phyloP scores from a whole-genome alignment of 2,888 invertebrate genomes.

The Pammene aurita region DNA sequence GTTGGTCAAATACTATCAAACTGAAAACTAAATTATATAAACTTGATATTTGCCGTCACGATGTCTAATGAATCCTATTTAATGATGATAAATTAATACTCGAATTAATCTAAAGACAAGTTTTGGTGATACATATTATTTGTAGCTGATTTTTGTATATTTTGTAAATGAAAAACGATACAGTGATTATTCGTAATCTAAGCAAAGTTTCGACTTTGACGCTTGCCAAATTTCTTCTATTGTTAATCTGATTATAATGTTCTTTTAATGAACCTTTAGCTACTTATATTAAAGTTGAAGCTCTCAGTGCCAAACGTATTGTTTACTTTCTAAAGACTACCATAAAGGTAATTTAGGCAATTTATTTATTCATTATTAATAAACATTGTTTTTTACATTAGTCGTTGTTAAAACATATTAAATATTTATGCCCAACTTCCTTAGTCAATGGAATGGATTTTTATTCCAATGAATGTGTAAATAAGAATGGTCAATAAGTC shows the following conservation, averaged over 20 bases:
- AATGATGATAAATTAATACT: too few species aligned
- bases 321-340: too few species aligned
- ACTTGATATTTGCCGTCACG: too few species aligned
- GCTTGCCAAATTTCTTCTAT: conserved; percentile 24
- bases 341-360: too few species aligned
- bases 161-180: conserved; percentile 73
- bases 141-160: conserved; percentile 62
- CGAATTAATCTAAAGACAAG: too few species aligned
- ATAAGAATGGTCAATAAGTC: neutral
- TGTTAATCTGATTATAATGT: conserved; percentile 39
- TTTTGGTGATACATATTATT: neutral
- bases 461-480: conserved; percentile 13
- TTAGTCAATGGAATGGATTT: conserved; percentile 6
- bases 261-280: too few species aligned
- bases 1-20: too few species aligned
- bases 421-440: conserved; percentile 2
- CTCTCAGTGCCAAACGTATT: too few species aligned
- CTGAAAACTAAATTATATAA: too few species aligned
- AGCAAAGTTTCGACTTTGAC: conserved; percentile 18
- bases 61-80: too few species aligned
- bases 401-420: neutral
- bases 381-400: neutral
- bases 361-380: too few species aligned
- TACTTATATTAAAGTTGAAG: too few species aligned
- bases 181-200: conserved; percentile 58